Evolutionary conservation across 2,113 vertebrate species (phyloP), one percentile per base, ranked within the genome.

Genomic region (Scomber japonicus): DNA sequence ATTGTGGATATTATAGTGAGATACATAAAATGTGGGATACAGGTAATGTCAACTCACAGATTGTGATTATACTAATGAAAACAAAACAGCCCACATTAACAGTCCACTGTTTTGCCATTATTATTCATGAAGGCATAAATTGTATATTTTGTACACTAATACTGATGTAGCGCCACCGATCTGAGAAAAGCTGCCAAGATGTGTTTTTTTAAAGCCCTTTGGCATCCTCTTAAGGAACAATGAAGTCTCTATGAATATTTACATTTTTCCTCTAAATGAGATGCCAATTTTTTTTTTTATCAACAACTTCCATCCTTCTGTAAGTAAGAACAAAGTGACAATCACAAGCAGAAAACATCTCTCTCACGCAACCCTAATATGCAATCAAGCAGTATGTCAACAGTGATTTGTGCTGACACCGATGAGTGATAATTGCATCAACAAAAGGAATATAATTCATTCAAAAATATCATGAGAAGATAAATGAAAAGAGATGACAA

Each of bases 381-480:
- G 80, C 85, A 92, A 93, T 93, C 88, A 92, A 83, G 82, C 75
- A 59, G 71, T 84, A 82, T 85, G 89, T 89, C 91, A 92, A 70
- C 75, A 48, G 83, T 62, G 88, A 80, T 89, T 88, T 90, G 82
- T 75, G 85, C 75, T 68, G 83, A 89, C 85, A 85, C 40, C 71
- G 71, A 53, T 75, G 70, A 75, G 44, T 82, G 82, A 83, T 84
- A 78, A 90, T 88, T 82, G 83, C 74, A 83, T 82, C 78, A 90
- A 91, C 89, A 88, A 90, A 82, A 84, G 24, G n/a, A 5, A 48
- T 54, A 30, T 78, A 51, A 65, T 80, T 84, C 77, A 81, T 90
- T 80, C 66, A 67, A 49, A 49, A 89, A 87, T 45, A 55, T 82
- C 61, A 66, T n/a, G 62, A 71, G 12, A 9, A 88, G 79, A 69